Evolutionary conservation across 2,113 vertebrate species (phyloP), one percentile per base, ranked within the genome.

Genomic region (Aphyosemion australe): DNA sequence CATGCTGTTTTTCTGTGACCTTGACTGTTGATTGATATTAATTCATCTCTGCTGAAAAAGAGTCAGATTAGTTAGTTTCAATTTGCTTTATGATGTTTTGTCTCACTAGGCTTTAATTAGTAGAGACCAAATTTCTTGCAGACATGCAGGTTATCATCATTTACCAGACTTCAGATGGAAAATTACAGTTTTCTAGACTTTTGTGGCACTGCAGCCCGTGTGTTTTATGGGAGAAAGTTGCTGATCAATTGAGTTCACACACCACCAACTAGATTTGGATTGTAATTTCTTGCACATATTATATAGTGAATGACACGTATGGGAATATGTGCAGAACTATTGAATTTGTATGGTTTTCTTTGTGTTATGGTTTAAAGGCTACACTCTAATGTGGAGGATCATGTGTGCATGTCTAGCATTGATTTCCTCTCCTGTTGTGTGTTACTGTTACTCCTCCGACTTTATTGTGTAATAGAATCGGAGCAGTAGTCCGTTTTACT

Each of bases 221-320:
- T 76, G 79, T 45, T 41, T 65, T 39, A 39, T 39, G 53, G 37
- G 11, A 77, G 39, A 26, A 41, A 15, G 46, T 55, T 70, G 47
- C 20, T 65, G 54, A 53, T n/a, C n/a, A n/a, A n/a, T 56, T 26
- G 26, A 48, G 58, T 67, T 70, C 48, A 49, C 52, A 43, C 26
- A 26, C 3, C 26, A 2, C 26, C 21, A 26, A 26, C 21, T 26
- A 26, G 21, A 26, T 26, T 26, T 26, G 21, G 34, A 9, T 37
- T 37, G 34, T 10, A 8, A 8, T 37, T 37, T 7, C 9, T 37
- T 37, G 34, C 34, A 37, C 26, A 26, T 26, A 26, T 26, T 5
- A 26, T 37, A 7, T 12, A 52, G 8, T 55, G 50, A 72, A 47
- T 45, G 67, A 56, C 60, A 78, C 39, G 51, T 32, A 65, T 41